Evolutionary conservation across 2,888 invertebrate genomes (phyloP), one percentile per base, ranked within the genome.

Genomic region (Lepeophtheirus nordmannii): DNA sequence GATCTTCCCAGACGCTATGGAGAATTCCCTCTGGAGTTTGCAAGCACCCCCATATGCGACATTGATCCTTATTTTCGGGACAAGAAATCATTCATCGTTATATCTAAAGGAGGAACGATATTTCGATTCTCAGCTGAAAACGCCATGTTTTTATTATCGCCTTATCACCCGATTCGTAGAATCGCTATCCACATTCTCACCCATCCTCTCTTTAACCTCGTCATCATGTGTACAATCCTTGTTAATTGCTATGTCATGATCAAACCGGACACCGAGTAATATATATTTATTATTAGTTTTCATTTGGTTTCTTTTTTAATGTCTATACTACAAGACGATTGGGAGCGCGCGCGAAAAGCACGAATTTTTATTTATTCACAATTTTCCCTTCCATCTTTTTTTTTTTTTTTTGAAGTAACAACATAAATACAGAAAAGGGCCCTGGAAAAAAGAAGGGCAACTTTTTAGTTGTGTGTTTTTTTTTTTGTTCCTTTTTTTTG

Each of bases 241-340:
- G 59, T 61, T 58, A 66, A 66, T 40, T 66, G 66, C 60, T 66
- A 60, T 12, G 66, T 66, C 60, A 66, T 66, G 66, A 40, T 66
- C 22, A 38, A 46, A 40, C 37, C 30, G 22, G 66, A 66, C 17
- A 30, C 60, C n/a, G 66, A 66, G 53, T 66, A 46, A 30, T 30
- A 30, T 7, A 30, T 30, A 5, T 30, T 30, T 30, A 30, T 30
- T 30, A 30, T 30, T 30, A 30, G 30, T 30, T 30, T 30, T 30
- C 30, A 30, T 7, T 30, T 30, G 2, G 30, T 30, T 30, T n/a
- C n/a, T n/a, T n/a, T n/a, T 30, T 30, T 30, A 30, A 30, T 30
- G 30, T 30, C 30, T 30, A 30, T 7, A 30, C 30, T 30, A 30
- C 30, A 30, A 30, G 30, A 30, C 30, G 30, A 30, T n/a, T 5